Conservation (phyloP, 2,888 invertebrate genomes). For the Ferdinandea cuprea region DNA sequence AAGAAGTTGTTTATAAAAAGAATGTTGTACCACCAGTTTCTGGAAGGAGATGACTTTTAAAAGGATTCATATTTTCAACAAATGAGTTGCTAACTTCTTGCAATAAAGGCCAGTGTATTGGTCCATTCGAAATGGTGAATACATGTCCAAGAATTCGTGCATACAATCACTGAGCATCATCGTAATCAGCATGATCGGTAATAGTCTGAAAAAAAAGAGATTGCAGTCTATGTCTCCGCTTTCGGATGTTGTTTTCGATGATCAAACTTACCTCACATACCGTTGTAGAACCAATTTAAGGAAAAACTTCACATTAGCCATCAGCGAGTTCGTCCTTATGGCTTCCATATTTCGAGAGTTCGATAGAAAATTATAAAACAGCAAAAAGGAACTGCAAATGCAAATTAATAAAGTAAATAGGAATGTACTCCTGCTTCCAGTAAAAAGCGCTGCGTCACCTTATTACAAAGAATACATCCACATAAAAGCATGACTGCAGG, state of each 20-base stretch:
- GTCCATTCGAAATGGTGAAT: constrained; percentile 78
- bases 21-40: constrained; percentile 79
- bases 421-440: background rate
- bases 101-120: constrained; percentile 78
- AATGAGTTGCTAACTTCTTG: constrained; percentile 76
- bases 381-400: constrained; percentile 76
- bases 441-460: constrained; percentile 74
- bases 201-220: constrained; percentile 76
- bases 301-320: constrained; percentile 76
- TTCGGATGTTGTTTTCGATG: background rate
- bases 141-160: constrained; percentile 77
- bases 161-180: constrained; percentile 77
- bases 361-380: constrained; percentile 78
- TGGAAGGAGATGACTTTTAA: constrained; percentile 59
- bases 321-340: constrained; percentile 74
- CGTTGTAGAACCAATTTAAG: constrained; percentile 77
- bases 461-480: constrained; percentile 79
- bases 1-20: constrained; percentile 78
- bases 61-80: background rate
- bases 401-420: background rate
- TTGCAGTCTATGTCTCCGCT: constrained; percentile 7
- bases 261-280: constrained; percentile 77
- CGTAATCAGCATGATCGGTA: constrained; percentile 78
- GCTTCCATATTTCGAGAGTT: constrained; percentile 74
- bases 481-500: constrained; percentile 78